These are phyloP conservation scores for Carollia perspicillata DNA, from an alignment of 2,113 vertebrate species.

Conservation along the genomic window DNA sequence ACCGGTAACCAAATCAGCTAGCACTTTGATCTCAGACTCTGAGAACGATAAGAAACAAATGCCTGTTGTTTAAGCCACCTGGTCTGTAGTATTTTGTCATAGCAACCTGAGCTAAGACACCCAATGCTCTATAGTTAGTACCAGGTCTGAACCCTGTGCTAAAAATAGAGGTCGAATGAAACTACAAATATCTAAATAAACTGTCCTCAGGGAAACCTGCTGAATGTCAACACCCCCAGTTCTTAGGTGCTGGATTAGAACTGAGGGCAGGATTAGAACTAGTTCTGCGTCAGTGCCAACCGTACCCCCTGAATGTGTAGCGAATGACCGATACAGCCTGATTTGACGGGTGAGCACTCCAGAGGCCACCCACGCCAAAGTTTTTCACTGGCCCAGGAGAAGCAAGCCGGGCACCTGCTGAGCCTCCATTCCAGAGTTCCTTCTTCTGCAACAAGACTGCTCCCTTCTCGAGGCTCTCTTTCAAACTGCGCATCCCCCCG, in stretches of 20 bases:
- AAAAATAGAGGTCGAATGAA: slow-evolving; percentile 26
- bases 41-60: not conserved
- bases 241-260: not conserved
- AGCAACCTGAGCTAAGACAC: not conserved
- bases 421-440: not conserved
- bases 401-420: not conserved
- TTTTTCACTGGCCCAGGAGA: not conserved
- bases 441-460: not conserved
- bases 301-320: not conserved
- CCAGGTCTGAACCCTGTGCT: not conserved
- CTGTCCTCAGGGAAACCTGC: not conserved
- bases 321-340: not conserved
- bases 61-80: not conserved
- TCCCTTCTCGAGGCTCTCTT: not conserved
- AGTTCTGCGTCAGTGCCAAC: not conserved
- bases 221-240: not conserved
- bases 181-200: not conserved
- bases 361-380: not conserved
- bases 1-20: not conserved
- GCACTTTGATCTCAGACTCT: not conserved
- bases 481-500: not conserved
- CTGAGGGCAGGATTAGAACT: not conserved
- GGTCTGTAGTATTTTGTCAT: not conserved
- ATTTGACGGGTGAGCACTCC: not conserved
- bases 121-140: not conserved